phyloP scores from a whole-genome alignment of 2,113 vertebrate species.

The Entomyzon cyanotis region DNA sequence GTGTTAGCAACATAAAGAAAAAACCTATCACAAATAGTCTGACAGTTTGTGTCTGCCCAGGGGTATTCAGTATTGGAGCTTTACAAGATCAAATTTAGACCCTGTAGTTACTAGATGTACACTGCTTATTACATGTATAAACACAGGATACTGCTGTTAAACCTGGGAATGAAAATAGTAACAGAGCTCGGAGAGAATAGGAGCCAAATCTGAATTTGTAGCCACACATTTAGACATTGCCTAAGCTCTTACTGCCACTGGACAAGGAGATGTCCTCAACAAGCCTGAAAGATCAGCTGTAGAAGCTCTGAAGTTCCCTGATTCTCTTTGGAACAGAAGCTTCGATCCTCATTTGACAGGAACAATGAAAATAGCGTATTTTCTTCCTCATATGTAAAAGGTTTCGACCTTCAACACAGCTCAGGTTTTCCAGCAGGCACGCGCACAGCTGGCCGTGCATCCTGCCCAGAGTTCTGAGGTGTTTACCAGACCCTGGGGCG shows the following conservation, averaged over 20 bases:
- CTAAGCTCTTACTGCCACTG: not conserved
- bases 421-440: not conserved
- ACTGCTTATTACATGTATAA: not conserved
- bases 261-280: not conserved
- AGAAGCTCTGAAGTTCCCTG: not conserved
- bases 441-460: not conserved
- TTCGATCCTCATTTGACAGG: not conserved
- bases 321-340: not conserved
- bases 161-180: not conserved
- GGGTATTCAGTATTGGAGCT: not conserved
- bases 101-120: not conserved
- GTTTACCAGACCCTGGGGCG: not conserved
- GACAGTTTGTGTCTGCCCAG: not conserved
- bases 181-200: not conserved
- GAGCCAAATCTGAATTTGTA: not conserved
- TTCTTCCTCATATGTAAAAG: not conserved
- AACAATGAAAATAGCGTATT: not conserved
- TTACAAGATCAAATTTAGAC: not conserved
- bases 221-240: not conserved
- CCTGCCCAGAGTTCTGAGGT: not conserved
- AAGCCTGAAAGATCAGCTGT: not conserved
- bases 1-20: not conserved
- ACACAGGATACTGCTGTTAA: not conserved
- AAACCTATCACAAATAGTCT: not conserved
- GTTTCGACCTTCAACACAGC: not conserved